Evolutionary conservation across 2,888 invertebrate genomes (phyloP).

Genomic region (Tinea pellionella): DNA sequence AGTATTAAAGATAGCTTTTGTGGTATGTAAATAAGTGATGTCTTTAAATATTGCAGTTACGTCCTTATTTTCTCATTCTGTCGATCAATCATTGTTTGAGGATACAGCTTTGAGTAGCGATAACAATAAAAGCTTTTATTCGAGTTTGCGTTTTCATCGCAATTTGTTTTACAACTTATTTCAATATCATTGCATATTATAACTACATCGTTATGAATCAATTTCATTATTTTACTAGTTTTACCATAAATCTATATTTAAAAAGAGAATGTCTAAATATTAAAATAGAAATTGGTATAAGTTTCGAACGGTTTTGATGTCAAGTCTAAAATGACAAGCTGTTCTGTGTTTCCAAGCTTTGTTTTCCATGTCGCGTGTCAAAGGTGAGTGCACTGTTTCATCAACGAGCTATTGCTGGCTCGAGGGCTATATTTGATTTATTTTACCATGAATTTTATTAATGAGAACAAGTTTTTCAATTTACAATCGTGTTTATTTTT

Average conservation of each 20-base stretch:
- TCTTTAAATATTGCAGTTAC: neutral
- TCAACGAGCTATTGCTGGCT: neutral
- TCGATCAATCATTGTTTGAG: slow-evolving; percentile 10
- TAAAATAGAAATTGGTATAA: too few relatives aligned
- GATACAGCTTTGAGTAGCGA: slow-evolving; percentile 4
- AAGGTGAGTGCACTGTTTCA: slow-evolving; percentile 17
- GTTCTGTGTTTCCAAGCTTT: slow-evolving; percentile 18
- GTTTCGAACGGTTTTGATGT: neutral
- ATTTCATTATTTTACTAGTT: too few relatives aligned
- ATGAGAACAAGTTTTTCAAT: too few relatives aligned
- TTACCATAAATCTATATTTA: too few relatives aligned
- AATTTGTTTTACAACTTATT: slow-evolving; percentile 4
- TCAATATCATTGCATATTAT: neutral
- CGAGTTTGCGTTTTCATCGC: neutral
- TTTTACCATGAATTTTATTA: slow-evolving; percentile 2
- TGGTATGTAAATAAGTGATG: neutral
- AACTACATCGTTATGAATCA: neutral
- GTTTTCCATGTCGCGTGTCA: slow-evolving; percentile 30
- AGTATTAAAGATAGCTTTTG: neutral
- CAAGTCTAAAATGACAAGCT: slow-evolving; percentile 3
- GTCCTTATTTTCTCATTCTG: neutral
- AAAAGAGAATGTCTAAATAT: too few relatives aligned
- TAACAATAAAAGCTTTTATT: slow-evolving; percentile 2
- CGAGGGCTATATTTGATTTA: slow-evolving; percentile 4
- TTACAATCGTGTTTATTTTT: too few relatives aligned